A percentile compares a stretch with the other conserved stretches of the same genome.
Conservation (phyloP, 2,888 invertebrate genomes). For the Dasysyrphus albostriatus region DNA sequence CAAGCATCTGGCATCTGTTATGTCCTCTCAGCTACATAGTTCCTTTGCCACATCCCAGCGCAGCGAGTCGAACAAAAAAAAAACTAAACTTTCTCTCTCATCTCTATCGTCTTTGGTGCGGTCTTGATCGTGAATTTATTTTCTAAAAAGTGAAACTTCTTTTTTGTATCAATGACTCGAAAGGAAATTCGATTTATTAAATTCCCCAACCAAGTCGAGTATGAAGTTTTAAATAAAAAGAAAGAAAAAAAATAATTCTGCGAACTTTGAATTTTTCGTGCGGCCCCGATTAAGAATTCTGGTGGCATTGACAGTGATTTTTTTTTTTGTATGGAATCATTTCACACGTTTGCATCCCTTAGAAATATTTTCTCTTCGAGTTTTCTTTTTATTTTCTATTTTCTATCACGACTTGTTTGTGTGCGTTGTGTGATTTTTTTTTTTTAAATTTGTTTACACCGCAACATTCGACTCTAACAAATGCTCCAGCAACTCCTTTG, state of each 20-base stretch:
- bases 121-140: conserved; percentile 20
- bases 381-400: background rate
- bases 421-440: conserved; percentile 13
- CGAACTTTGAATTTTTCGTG: conserved; percentile 33
- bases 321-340: conserved; percentile 25
- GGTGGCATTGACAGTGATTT: conserved; percentile 24
- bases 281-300: conserved; percentile 34
- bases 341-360: conserved; percentile 31
- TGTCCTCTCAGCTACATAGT: background rate
- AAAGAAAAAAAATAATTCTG: conserved; percentile 13
- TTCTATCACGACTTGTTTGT: background rate
- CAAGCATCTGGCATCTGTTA: conserved; percentile 13
- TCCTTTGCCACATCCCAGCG: background rate
- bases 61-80: background rate
- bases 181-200: conserved; percentile 39
- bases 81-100: conserved; percentile 34
- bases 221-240: background rate
- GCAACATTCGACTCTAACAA: conserved; percentile 27
- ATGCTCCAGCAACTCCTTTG: background rate
- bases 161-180: conserved; percentile 34
- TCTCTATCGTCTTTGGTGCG: background rate
- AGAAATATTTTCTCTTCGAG: background rate
- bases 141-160: conserved; percentile 35
- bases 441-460: conserved; percentile 25
- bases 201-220: conserved; percentile 10